Conservation (phyloP, 2,888 invertebrate genomes). For the Mesorhabditis belari region DNA sequence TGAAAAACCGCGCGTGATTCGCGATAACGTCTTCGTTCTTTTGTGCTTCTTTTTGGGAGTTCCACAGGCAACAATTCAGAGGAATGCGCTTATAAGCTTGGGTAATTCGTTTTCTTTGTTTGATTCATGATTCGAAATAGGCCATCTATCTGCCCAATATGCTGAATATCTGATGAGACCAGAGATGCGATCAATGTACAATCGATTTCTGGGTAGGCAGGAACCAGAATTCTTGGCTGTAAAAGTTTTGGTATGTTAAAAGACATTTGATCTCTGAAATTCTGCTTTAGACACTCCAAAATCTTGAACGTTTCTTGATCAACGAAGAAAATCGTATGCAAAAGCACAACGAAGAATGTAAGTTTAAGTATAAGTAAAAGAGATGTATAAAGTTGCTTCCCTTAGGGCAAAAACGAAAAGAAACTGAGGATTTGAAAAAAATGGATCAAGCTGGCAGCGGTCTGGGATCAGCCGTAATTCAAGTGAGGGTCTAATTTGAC, state of each 20-base stretch:
- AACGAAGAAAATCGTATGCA: constrained; percentile 95
- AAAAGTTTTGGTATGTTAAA: constrained; percentile 22
- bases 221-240: constrained; percentile 14
- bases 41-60: constrained; percentile 33
- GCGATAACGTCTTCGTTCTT: constrained; percentile 26
- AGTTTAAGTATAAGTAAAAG: too few relatives aligned
- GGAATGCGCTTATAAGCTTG: constrained; percentile 34
- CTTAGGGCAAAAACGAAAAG: constrained; percentile 78
- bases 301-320: constrained; percentile 85
- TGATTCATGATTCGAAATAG: too few relatives aligned
- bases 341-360: constrained; percentile 87
- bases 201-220: constrained; percentile 18
- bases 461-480: constrained; percentile 95
- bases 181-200: constrained; percentile 42
- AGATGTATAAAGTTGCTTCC: constrained; percentile 37
- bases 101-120: too few relatives aligned
- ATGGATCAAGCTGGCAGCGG: constrained; percentile 98
- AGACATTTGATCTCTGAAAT: constrained; percentile 13
- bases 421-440: constrained; percentile 92
- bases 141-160: constrained; percentile 47
- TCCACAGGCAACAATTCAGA: constrained; percentile 14
- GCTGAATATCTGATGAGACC: constrained; percentile 35
- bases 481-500: constrained; percentile 62
- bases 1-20: constrained; percentile 4
- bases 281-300: constrained; percentile 66